Conservation (phyloP, 2,888 invertebrate species). For the Cylloceria caligata region DNA sequence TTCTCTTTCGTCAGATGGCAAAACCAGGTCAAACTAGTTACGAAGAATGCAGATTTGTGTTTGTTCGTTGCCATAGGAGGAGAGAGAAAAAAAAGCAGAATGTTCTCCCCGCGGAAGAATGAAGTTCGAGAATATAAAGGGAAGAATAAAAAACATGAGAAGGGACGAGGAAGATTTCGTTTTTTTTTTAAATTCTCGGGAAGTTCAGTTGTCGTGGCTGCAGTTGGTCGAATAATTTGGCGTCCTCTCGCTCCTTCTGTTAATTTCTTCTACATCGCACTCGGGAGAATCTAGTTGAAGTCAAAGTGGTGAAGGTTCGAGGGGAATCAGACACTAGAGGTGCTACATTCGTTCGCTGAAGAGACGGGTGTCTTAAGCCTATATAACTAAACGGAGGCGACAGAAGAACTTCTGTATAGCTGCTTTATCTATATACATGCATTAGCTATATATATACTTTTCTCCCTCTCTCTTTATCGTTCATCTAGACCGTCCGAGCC, state of each 20-base stretch:
- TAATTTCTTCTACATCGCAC: neutral
- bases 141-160: conserved; percentile 4
- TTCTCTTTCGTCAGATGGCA: conserved; percentile 6
- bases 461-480: conserved; percentile 21
- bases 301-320: conserved; percentile 28
- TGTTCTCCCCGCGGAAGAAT: conserved; percentile 48
- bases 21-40: conserved; percentile 57
- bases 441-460: neutral
- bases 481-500: conserved; percentile 18
- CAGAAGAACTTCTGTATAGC: neutral
- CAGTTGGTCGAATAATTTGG: conserved; percentile 46
- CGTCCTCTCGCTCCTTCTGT: neutral
- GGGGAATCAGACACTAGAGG: conserved; percentile 25
- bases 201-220: conserved; percentile 52
- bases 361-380: too few relatives aligned
- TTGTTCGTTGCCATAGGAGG: conserved; percentile 52
- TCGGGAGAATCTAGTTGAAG: conserved; percentile 1
- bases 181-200: conserved; percentile 31
- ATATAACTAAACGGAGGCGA: too few relatives aligned
- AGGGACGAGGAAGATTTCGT: conserved; percentile 36
- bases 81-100: conserved; percentile 20
- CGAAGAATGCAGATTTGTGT: conserved; percentile 67
- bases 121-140: conserved; percentile 39
- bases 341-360: neutral
- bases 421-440: neutral